phyloP scores from a whole-genome alignment of 2,113 vertebrate species.

The Syngnathoides biaculeatus region DNA sequence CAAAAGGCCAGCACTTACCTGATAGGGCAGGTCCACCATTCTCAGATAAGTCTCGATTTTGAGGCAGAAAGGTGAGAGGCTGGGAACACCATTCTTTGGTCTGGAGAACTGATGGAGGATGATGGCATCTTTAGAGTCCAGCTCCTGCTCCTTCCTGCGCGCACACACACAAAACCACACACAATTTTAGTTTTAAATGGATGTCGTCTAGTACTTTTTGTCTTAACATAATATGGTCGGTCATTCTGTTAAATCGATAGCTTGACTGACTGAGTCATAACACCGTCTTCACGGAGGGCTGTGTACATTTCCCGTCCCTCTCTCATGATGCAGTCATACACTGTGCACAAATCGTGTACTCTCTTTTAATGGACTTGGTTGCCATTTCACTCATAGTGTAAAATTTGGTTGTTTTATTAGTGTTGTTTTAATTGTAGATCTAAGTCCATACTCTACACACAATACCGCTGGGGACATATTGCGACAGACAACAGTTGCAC shows the following conservation, averaged over 20 bases:
- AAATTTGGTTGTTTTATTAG: neutral
- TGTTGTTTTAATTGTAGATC: neutral
- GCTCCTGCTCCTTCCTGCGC: constrained; percentile 88
- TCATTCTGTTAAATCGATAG: neutral
- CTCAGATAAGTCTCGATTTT: constrained; percentile 97
- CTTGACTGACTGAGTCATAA: constrained; percentile 38
- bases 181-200: neutral
- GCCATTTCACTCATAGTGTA: neutral
- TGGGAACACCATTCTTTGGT: constrained; percentile 89
- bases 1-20: constrained; percentile 71
- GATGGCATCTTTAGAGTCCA: constrained; percentile 96
- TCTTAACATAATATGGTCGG: neutral
- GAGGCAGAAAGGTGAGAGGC: constrained; percentile 94
- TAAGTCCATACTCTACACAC: too few relatives aligned
- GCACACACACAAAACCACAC: constrained; percentile 1
- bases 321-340: neutral
- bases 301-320: neutral
- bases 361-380: neutral
- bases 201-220: neutral
- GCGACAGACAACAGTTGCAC: neutral
- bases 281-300: constrained; percentile 8
- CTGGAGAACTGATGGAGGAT: constrained; percentile 98
- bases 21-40: constrained; percentile 96
- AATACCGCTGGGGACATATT: neutral
- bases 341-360: neutral